Evolutionary conservation across 2,797 vertebrate species (phyloP).

Genomic region (Harpagifer antarcticus): DNA sequence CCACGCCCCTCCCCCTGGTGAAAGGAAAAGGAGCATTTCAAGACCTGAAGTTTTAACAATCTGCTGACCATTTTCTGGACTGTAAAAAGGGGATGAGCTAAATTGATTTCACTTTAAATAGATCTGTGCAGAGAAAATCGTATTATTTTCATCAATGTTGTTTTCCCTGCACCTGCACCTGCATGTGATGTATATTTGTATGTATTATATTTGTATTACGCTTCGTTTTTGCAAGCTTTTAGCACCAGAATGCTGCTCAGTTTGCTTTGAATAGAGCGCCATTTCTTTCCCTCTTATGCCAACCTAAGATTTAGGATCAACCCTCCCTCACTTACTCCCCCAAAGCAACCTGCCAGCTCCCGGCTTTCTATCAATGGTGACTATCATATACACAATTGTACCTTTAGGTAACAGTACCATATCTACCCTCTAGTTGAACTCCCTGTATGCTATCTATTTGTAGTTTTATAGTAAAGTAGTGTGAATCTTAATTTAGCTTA

Average conservation of each 20-base stretch:
- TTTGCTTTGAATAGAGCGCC: slow-evolving; percentile 68
- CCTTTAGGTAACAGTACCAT: slow-evolving; percentile 57
- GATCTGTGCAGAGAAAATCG: background rate
- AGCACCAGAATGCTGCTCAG: slow-evolving; percentile 19
- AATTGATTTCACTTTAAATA: background rate
- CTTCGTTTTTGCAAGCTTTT: slow-evolving; percentile 14
- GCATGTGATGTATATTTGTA: background rate
- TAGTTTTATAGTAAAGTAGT: background rate
- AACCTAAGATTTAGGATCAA: slow-evolving; percentile 75
- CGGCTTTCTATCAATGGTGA: slow-evolving; percentile 84
- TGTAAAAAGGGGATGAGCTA: background rate
- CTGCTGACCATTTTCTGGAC: background rate
- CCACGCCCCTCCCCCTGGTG: too few species aligned
- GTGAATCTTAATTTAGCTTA: slow-evolving; percentile 1
- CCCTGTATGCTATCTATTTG: background rate
- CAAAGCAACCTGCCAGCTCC: slow-evolving; percentile 77
- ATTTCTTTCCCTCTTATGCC: slow-evolving; percentile 76
- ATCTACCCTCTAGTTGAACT: slow-evolving; percentile 39
- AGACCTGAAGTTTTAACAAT: too few species aligned
- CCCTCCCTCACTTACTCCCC: slow-evolving; percentile 68
- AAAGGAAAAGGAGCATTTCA: too few species aligned
- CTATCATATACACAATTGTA: slow-evolving; percentile 68
- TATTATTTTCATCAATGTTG: background rate
- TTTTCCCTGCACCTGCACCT: background rate
- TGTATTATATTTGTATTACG: background rate